phyloP scores from a whole-genome alignment of 1,140 invertebrate species.

The Dendroctonus valens region DNA sequence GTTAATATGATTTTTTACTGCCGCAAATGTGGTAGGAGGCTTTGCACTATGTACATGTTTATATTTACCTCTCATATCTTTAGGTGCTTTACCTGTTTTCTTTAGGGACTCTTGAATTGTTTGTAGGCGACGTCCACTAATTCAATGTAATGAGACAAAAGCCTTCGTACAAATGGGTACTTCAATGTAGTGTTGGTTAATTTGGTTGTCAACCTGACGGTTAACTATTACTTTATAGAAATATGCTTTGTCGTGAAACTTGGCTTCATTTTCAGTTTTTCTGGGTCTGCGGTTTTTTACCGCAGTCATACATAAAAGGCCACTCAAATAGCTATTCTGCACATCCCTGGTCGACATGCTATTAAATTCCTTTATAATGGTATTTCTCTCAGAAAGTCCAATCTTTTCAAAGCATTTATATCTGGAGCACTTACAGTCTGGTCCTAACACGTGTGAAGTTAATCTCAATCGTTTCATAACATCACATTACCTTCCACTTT shows the following conservation, averaged over 20 bases:
- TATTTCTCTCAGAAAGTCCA: neutral
- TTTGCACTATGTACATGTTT: constrained; percentile 2
- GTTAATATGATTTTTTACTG: constrained; percentile 18
- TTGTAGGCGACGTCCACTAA: neutral
- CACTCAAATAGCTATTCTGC: too few species aligned
- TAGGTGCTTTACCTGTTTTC: constrained; percentile 4
- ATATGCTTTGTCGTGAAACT: constrained; percentile 2
- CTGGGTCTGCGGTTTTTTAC: constrained; percentile 1
- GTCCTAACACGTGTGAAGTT: constrained; percentile 3
- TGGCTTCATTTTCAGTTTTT: neutral
- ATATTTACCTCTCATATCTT: constrained; percentile 15
- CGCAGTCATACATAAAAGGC: neutral
- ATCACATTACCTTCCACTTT: neutral
- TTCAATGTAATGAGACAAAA: constrained; percentile 10
- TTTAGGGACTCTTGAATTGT: constrained; percentile 9
- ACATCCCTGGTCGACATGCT: neutral
- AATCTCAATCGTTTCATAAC: constrained; percentile 4
- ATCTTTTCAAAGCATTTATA: constrained; percentile 14
- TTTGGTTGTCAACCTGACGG: neutral
- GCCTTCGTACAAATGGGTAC: too few species aligned
- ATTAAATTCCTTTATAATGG: constrained; percentile 14
- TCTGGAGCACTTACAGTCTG: constrained; percentile 5
- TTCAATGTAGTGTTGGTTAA: too few species aligned
- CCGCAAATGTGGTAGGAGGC: constrained; percentile 7
- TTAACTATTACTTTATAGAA: constrained; percentile 10